Conservation (phyloP, 2,797 vertebrate species). For the Gymnoscopelus braueri region DNA sequence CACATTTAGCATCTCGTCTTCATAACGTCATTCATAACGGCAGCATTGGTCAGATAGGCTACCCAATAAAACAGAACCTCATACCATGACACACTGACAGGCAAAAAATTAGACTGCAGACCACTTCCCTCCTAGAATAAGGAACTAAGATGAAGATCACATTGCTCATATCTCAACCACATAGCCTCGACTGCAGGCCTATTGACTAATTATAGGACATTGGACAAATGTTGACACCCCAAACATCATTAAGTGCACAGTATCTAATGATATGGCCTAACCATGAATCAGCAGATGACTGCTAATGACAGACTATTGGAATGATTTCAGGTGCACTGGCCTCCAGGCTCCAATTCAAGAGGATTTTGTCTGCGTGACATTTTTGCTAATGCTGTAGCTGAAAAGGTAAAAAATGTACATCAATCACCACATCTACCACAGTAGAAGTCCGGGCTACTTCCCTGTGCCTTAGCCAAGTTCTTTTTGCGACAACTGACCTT, state of each 20-base stretch:
- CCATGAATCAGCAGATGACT: background rate
- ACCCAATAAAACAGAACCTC: slow-evolving; percentile 37
- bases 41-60: slow-evolving; percentile 21
- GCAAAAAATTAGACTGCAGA: slow-evolving; percentile 44
- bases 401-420: background rate
- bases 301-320: background rate
- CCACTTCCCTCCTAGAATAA: slow-evolving; percentile 28
- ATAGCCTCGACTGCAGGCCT: background rate
- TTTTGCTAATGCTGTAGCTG: background rate
- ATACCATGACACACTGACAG: slow-evolving; percentile 44
- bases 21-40: slow-evolving; percentile 9
- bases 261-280: slow-evolving; percentile 13
- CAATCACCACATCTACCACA: background rate
- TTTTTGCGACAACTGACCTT: slow-evolving; percentile 22
- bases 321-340: background rate
- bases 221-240: background rate
- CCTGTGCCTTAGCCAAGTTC: background rate
- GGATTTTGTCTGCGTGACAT: too few relatives aligned
- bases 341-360: background rate
- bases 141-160: slow-evolving; percentile 43
- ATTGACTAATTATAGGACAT: slow-evolving; percentile 39
- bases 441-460: background rate
- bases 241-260: background rate
- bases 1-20: background rate
- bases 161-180: slow-evolving; percentile 12